Conservation (phyloP, 2,113 vertebrate genomes). For the Neolamprologus caudopunctatus region DNA sequence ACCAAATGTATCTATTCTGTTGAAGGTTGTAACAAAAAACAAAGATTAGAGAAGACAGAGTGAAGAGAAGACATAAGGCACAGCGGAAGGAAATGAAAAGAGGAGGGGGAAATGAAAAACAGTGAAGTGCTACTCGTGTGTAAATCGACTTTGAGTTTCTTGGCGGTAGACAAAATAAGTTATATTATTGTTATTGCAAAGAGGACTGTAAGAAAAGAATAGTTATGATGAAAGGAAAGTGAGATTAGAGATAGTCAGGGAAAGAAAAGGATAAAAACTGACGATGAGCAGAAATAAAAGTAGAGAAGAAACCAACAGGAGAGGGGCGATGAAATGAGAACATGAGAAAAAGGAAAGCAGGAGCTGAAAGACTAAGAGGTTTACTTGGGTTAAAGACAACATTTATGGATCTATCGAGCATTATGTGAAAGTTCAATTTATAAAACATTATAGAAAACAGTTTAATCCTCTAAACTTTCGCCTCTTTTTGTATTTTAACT, state of each 20-base stretch:
- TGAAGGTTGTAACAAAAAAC: background rate
- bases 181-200: background rate
- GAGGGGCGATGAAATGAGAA: background rate
- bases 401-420: background rate
- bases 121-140: background rate
- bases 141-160: background rate
- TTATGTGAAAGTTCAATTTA: background rate
- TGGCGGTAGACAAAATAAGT: background rate
- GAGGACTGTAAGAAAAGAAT: background rate
- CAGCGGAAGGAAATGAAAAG: background rate
- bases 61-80: background rate
- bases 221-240: fast-evolving
- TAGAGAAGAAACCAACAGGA: background rate
- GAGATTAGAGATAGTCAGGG: background rate
- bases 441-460: background rate
- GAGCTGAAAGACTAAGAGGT: background rate
- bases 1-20: background rate
- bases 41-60: background rate
- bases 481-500: background rate
- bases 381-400: background rate
- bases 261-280: background rate
- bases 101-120: background rate
- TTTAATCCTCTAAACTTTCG: background rate
- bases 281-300: background rate
- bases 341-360: background rate